Evolutionary conservation across 2,888 invertebrate genomes (phyloP).

Genomic region (Leptinotarsa rubiginosa): DNA sequence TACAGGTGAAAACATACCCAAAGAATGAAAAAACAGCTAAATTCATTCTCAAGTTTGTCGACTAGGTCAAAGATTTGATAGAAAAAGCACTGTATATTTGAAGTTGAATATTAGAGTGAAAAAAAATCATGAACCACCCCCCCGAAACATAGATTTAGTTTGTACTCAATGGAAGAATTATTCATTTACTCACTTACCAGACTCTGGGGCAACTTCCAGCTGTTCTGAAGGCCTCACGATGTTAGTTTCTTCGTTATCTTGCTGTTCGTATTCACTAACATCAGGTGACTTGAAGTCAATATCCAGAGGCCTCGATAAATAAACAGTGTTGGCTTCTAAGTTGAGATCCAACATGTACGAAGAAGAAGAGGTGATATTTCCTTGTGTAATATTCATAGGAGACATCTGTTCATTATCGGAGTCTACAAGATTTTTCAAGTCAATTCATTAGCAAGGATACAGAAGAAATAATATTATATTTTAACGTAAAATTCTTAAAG

Average conservation of each 20-base stretch:
- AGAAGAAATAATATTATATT: too few relatives aligned
- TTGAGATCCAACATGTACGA: slow-evolving; percentile 75
- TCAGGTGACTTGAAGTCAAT: slow-evolving; percentile 38
- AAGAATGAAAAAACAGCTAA: slow-evolving; percentile 20
- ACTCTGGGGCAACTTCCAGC: slow-evolving; percentile 63
- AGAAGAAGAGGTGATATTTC: slow-evolving; percentile 62
- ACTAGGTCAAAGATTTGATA: not conserved
- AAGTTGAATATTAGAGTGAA: too few relatives aligned
- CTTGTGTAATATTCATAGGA: slow-evolving; percentile 59
- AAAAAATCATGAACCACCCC: too few relatives aligned
- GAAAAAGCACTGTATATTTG: too few relatives aligned
- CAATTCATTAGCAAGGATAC: not conserved
- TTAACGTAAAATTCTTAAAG: too few relatives aligned
- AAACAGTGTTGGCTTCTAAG: slow-evolving; percentile 74
- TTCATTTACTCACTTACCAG: slow-evolving; percentile 53
- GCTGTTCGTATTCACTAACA: slow-evolving; percentile 38
- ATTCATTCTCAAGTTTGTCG: not conserved
- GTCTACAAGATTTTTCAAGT: slow-evolving; percentile 58
- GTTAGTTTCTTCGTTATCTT: slow-evolving; percentile 53
- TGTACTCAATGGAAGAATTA: too few relatives aligned
- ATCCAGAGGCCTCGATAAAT: slow-evolving; percentile 67
- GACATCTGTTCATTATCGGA: slow-evolving; percentile 65
- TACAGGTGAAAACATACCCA: not conserved
- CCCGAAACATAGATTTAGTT: too few relatives aligned
- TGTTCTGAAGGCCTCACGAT: slow-evolving; percentile 67